Evolutionary conservation across 2,113 vertebrate species (phyloP), one percentile per base, ranked within the genome.

Genomic region (Callipepla californica): DNA sequence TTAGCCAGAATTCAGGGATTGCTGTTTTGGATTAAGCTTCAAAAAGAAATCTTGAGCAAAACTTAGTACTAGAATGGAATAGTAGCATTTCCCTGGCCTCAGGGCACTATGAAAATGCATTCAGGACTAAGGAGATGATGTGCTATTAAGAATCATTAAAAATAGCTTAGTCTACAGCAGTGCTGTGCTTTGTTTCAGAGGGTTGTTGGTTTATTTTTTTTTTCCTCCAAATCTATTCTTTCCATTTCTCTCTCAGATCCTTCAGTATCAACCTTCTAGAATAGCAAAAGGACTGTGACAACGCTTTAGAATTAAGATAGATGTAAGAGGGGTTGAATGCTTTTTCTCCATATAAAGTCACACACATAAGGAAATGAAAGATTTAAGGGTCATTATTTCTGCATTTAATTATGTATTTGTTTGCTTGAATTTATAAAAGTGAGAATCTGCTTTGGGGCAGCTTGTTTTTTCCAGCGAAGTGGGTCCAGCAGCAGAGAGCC

Each of bases 331-430:
- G 74, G 34, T 51, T 92, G 55, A 57, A n/a, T 57, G 23, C 34
- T 59, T 70, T 81, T 81, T 77, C 42, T 77, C 14, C n/a, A 26
- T 86, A 59, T 32, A 34, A 48, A 77, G 13, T 47, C 32, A 30
- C 28, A 13, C 0, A 0, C 17, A 2, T 2, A 61, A 58, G 30
- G 38, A 61, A 78, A 66, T 22, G 9, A 26, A 69, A 51, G 7
- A 50, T 30, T 66, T 50, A 6, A 55, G 63, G 61, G 50, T 85
- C 84, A 57, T 12, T 77, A 47, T 82, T 85, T 51, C 66, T 84
- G 25, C 32, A 22, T 94, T 70, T 91, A 77, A 74, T 80, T 66
- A 63, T 18, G 15, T 30, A 66, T 85, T 79, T 89, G 28, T 85
- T 91, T 80, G 13, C 78, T 83, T 83, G 42, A 19, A 42, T 61